Base-by-base conservation (phyloP, 2,888 invertebrate genomes). In the Cheilosia impressa region DNA sequence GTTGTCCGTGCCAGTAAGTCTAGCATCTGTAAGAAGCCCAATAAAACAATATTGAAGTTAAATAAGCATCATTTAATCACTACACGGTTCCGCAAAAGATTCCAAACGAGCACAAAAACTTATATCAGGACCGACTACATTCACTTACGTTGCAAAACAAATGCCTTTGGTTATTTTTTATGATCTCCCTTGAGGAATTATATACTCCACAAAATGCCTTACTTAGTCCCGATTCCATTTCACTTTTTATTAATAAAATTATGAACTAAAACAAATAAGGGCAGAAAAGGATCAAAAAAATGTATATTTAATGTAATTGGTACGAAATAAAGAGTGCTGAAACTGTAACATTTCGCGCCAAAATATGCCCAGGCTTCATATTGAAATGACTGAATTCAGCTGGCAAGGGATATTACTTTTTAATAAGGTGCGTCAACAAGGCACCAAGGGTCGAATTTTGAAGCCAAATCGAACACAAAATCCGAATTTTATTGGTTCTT, bases 1-100 rank as follows among this genome's bases (percentile, higher is more conserved):
- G 90, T 88, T 91, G 93, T 88, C 77, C 90, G 93, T 24, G 90
- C 88, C 19, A 94, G 87, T 55, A 93, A 82, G 62, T 91, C 91
- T 68, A 93, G 89, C 89, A 92, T 90, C 93, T 93, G 87, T 13
- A 88, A 87, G 43, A 47, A 22, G 27, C 55, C n/a, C 24, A 13
- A 31, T 9, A 19, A 34, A 50, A 27, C 9, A 31, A 72, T 22
- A 62, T 19, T 41, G 10, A n/a, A 52, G 6, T 17, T 15, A 4
- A 10, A 38, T 13, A 3, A 38, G 13, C 4, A 38, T 13, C 13
- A 38, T 4, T 13, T 4, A 13, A 1, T 38, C 13, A 10, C 10
- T 10, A 34, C 34, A 27, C 7, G 34, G 34, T 34, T 34, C 10
- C 9, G 3, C 10, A 10, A 10, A 10, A 10, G 27, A 27, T 34